Evolutionary conservation across 2,888 invertebrate genomes (phyloP), one percentile per base, ranked within the genome.

Genomic region (Gastrophysa polygoni): DNA sequence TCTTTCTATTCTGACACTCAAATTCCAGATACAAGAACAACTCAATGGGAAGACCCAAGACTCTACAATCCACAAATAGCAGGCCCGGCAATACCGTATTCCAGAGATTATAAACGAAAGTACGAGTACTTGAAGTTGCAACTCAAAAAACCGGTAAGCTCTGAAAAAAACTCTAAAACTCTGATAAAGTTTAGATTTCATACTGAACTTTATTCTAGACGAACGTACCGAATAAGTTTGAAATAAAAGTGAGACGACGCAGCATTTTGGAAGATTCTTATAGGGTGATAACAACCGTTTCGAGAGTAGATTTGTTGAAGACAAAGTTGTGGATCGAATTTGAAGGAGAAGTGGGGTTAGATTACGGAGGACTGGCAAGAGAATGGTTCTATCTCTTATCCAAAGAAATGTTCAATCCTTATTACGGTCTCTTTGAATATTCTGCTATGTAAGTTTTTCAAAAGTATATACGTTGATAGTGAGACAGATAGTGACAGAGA

Each of bases 371-470:
- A 14, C 86, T 98, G 56, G 95, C 97, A 0, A 87, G 98, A 64
- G 98, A 99, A 83, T 98, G 98, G 97, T 99, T 99, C 86, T 99
- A 97, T 86, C 87, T 98, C 21, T 85, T 99, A 10, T 98, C 98
- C 1, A 97, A 97, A 82, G 98, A 99, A 85, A 98, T 99, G 96
- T 99, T 99, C 84, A 99, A 99, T 86, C 99, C 99, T 0, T 99
- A 98, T 82, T 99, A 99, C 83, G 98, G 98, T 0, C 87, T 99
- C 57, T 99, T 99, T 85, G 98, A 99, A 83, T 99, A 99, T 86
- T 98, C 98, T 1, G 98, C 98, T 4, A 97, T 97, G 98, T 92
- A 83, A 86, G 90, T 86, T 54, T 24, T 16, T 57, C 44, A 17
- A 43, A 34, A 24, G 4, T 50, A 46, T 17, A n/a, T n/a, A n/a